Base-by-base conservation (phyloP, 2,888 invertebrate species). In the Ptilodon capucinus region DNA sequence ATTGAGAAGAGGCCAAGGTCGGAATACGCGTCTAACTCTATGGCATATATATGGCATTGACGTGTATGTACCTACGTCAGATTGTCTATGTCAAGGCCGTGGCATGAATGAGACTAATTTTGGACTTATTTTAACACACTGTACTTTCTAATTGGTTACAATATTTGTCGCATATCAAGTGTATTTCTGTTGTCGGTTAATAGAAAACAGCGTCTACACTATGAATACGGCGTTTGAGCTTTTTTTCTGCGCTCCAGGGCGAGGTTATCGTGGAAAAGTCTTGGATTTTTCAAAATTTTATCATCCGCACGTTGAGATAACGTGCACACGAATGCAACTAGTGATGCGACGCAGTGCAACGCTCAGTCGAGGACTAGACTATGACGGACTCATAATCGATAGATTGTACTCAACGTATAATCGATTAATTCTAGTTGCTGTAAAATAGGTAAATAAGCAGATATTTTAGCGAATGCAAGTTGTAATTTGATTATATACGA, bases 241-340 rank as follows among this genome's bases (percentile, higher is more conserved):
- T 91, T 91, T 87, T 89, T 91, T 84, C 78, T 71, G 60, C 61
- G 58, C 74, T 68, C 66, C 72, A 74, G 71, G 71, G 71, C 77
- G 84, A 79, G 91, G 91, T 91, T 91, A 91, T 91, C 91, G 78
- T 77, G 87, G 89, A 91, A 91, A 91, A 91, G 90, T 90, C 78
- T 79, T 75, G 81, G 71, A 87, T 91, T 91, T 91, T 91, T 91
- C 91, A 89, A 88, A 91, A 90, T 91, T 91, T 91, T 91, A 91
- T 91, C 91, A 76, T 14, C 14, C 76, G 76, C 70, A 76, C 77
- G 76, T 72, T 54, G 68, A 74, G 76, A 81, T 83, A 83, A 77
- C 71, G 70, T 74, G 56, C 80, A 73, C 82, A 84, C 82, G 70
- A 35, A 46, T 53, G 51, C 55, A 71, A 32, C 48, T 88, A 90